Percentiles rank a stretch among this genome's conserved stretches.
phyloP scores from a whole-genome alignment of 1,140 invertebrate genomes.

The Heliconius congener region DNA sequence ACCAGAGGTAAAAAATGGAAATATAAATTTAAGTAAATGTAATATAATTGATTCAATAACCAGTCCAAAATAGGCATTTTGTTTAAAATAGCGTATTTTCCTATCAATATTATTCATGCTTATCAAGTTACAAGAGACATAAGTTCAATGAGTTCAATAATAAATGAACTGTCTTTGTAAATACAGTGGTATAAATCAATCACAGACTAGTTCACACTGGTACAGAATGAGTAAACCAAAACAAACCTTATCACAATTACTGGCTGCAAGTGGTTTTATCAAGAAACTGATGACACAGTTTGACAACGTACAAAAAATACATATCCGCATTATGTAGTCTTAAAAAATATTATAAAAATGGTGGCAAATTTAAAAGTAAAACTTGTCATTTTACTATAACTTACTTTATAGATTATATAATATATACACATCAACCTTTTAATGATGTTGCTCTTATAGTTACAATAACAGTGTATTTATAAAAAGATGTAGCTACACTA shows the following conservation, averaged over 20 bases:
- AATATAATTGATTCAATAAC: too few relatives aligned
- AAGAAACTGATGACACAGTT: conserved; percentile 10
- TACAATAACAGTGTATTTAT: conserved; percentile 20
- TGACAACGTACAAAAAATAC: neutral
- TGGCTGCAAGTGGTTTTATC: neutral
- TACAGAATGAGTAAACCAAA: neutral
- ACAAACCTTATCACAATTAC: conserved; percentile 4
- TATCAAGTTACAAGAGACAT: neutral
- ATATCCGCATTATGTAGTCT: neutral
- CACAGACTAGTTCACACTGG: neutral
- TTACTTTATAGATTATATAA: neutral
- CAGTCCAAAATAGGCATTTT: too few relatives aligned
- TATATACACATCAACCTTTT: neutral
- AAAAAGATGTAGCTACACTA: conserved; percentile 13
- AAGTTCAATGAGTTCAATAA: conserved; percentile 7
- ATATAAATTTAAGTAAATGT: too few relatives aligned
- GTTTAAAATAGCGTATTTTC: too few relatives aligned
- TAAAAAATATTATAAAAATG: neutral
- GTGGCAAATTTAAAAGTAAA: neutral
- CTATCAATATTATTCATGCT: neutral
- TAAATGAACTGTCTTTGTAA: neutral
- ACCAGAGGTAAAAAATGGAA: too few relatives aligned
- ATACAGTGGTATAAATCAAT: neutral
- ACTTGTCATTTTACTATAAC: neutral
- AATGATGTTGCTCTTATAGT: neutral